Base-by-base conservation (phyloP, 2,888 invertebrate species). In the Bibio marci region DNA sequence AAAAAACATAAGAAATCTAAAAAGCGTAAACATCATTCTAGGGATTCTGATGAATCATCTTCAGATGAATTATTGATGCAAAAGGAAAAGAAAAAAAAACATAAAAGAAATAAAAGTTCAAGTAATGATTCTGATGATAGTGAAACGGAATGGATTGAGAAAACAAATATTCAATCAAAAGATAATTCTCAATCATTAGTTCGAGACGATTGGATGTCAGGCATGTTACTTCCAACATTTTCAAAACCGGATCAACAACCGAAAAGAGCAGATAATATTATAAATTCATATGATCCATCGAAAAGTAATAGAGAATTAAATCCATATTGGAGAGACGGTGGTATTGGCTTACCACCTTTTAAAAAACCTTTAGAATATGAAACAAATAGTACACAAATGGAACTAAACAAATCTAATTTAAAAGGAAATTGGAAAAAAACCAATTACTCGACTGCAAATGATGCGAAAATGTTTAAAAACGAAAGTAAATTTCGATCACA, bases 241-340 rank as follows among this genome's bases (percentile, higher is more conserved):
- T 58, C 64, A 1, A 60, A 58, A 41, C 47, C 58, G 28, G 41
- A 34, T 4, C 62, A 65, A 37, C 49, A 58, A 38, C 55, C 62
- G 36, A 63, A 67, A 45, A 60, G 63, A 36, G 64, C 69, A 36
- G 63, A 68, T 40, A 65, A 65, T 47, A 57, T 65, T 42, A 68
- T 69, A 48, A 68, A 72, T 51, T 64, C 69, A 30, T 76, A 78
- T 49, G 70, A 76, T 56, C 81, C 82, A 13, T 72, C 77, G 1
- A 76, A 75, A 44, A 79, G 78, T 55, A 61, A 59, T 2, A 66
- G 77, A 50, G 92, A 94, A 62, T 63, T 92, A 39, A 94, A 94
- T 67, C 91, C 88, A 0, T 83, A 86, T 53, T 92, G 91, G 90
- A 88, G 80, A 65, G 68, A 79, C 58, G 88, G 87, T 33, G 92